Conservation (phyloP, 30 jellyfish, hydroid and myxozoan species). For the Catostylus mosaicus region DNA sequence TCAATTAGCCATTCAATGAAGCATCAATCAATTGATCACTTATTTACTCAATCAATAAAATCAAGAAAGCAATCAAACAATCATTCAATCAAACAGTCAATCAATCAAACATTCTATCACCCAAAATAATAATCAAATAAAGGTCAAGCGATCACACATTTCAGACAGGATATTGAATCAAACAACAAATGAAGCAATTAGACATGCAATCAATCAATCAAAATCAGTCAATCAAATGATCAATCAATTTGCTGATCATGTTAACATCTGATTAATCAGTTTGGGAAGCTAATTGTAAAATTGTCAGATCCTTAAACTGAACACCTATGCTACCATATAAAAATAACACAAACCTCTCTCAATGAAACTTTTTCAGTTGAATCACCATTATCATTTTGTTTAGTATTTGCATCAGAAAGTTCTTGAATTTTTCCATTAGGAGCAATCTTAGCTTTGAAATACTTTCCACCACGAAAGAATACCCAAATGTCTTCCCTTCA, state of each 20-base stretch:
- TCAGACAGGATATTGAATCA: no score
- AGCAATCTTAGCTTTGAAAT: constrained; percentile 68
- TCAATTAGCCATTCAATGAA: no score
- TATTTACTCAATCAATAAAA: no score
- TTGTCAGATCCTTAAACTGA: no score
- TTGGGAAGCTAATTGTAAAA: neutral
- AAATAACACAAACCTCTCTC: constrained; percentile 38
- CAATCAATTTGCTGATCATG: neutral
- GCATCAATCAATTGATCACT: no score
- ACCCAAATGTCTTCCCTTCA: constrained; percentile 94
- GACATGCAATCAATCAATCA: no score
- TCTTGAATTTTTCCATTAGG: constrained; percentile 56
- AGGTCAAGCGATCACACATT: neutral
- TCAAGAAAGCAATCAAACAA: no score
- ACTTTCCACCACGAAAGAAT: constrained; percentile 71
- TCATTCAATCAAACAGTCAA: no score
- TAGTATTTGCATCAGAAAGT: constrained; percentile 8
- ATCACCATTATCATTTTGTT: neutral
- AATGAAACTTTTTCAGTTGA: constrained; percentile 48
- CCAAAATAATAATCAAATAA: no score
- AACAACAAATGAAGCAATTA: no score
- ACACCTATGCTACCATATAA: no score
- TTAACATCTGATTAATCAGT: neutral
- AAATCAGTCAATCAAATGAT: neutral
- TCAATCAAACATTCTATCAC: no score